Conservation (phyloP, 2,113 vertebrate species). For the Cacatua alba region DNA sequence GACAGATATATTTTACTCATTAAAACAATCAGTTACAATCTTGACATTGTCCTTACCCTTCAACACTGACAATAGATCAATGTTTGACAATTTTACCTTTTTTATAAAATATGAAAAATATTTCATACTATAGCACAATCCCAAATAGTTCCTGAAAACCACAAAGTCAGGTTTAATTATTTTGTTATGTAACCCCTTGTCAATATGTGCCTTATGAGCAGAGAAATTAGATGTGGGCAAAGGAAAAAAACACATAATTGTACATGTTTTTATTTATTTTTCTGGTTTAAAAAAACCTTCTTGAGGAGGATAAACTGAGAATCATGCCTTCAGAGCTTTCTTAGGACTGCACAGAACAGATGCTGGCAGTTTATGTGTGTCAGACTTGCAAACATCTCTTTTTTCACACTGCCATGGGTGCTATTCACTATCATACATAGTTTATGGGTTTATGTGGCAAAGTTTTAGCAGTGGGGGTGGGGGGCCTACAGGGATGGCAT, state of each 20-base stretch:
- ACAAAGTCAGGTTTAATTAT: not conserved
- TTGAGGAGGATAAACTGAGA: not conserved
- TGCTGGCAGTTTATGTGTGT: not conserved
- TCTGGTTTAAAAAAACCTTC: not conserved
- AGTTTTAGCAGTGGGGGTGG: not conserved
- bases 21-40: not conserved
- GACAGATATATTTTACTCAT: not conserved
- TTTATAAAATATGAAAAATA: not conserved
- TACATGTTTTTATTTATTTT: not conserved
- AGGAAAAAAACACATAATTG: not conserved
- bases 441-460: not conserved
- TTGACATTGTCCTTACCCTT: not conserved
- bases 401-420: not conserved
- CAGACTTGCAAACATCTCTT: not conserved
- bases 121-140: not conserved
- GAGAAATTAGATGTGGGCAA: not conserved
- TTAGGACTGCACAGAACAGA: not conserved
- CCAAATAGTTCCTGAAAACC: not conserved
- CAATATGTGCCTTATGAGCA: not conserved
- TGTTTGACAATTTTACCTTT: not conserved
- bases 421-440: not conserved
- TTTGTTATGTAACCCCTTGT: not conserved
- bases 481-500: fast-evolving
- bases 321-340: not conserved
- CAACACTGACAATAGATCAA: not conserved